Evolutionary conservation across 1,140 invertebrate genomes (phyloP), one percentile per base, ranked within the genome.

Genomic region (Steinernema khuongi): DNA sequence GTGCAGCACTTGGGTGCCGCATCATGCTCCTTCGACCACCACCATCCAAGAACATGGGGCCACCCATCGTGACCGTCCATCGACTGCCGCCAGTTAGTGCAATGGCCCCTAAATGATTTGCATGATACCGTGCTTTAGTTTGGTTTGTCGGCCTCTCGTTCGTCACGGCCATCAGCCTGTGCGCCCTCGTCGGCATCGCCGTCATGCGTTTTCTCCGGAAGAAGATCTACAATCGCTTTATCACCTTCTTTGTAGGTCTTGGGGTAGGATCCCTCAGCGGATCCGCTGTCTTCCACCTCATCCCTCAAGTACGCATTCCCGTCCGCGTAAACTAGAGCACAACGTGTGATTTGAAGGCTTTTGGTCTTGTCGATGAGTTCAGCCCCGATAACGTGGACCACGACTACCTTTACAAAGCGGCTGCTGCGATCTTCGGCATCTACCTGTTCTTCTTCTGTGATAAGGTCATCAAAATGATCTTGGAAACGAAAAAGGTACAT

Each of bases 201-300:
- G 86, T 91, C 17, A 86, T 90, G 81, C 89, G 90, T 1, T 84
- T 90, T 33, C 87, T 90, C 79, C 89, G 88, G 28, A 88, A 88
- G 73, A 81, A 81, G 1, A 85, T 87, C 26, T 91, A 90, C 81
- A 87, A 88, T 72, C 79, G 86, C 44, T 78, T 90, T 0, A 86
- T 91, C 75, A 88, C 88, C 31, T 85, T 88, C 32, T 88, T 91
- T 77, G 88, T 91, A 68, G 90, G 90, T 18, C 82, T 91, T 17
- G 90, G 90, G n/a, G 89, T 90, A 26, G 90, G 90, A 0, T 90
- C 89, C 60, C 84, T 91, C 26, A 87, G 88, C 26, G 89, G 89
- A 2, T 90, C 88, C 70, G 88, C 89, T 1, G 81, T 90, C 19
- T 89, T 91, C 74, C 89, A 90, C 77, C 86, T 91, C 4, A 88